Base-by-base conservation (phyloP, 2,113 vertebrate species). In the Elaphurus davidianus region DNA sequence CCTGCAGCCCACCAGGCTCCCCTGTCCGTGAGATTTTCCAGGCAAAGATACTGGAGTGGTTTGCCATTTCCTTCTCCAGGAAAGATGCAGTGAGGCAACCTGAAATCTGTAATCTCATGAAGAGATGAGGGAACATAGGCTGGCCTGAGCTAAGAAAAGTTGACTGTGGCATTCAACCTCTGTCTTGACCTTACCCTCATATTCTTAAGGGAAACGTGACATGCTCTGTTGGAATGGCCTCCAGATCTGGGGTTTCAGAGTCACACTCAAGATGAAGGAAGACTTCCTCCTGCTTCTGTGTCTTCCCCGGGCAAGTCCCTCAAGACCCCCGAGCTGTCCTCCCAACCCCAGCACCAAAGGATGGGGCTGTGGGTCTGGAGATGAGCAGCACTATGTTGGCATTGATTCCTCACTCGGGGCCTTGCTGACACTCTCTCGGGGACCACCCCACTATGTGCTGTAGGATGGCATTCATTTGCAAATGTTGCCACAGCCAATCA, bases 121-220 rank as follows among this genome's bases (percentile, higher is more conserved):
- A 45, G 8, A 87, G 43, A 50, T 27, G 14, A 47, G 36, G 17
- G 55, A 4, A 87, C 33, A 10, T 0, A 1, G 82, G 33, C 36
- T 47, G 40, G 40, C 3, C 57, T 33, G 36, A 36, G 30, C 57
- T 23, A 33, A 92, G 94, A 67, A 33, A 45, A 50, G 5, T 4
- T 30, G 17, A 16, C 2, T 21, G 30, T 67, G 71, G 30, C 6
- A 0, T 40, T 6, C 40, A 16, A 14, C 16, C 82, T 33, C 17
- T 3, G 33, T 27, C 25, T 21, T 57, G 30, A 12, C 17, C 33
- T 67, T 16, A 33, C 8, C 10, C 5, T 57, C 28, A 15, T 16
- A 0, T 54, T 43, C 10, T 36, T 23, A 15, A 4, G 28, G 59
- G 25, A 23, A 15, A 60, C 12, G 0, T 25, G 8, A 4, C 13